A percentile compares a stretch with the other conserved stretches of the same genome.
Evolutionary conservation across 2,113 vertebrate species (phyloP).

Genomic region (Acinonyx jubatus): DNA sequence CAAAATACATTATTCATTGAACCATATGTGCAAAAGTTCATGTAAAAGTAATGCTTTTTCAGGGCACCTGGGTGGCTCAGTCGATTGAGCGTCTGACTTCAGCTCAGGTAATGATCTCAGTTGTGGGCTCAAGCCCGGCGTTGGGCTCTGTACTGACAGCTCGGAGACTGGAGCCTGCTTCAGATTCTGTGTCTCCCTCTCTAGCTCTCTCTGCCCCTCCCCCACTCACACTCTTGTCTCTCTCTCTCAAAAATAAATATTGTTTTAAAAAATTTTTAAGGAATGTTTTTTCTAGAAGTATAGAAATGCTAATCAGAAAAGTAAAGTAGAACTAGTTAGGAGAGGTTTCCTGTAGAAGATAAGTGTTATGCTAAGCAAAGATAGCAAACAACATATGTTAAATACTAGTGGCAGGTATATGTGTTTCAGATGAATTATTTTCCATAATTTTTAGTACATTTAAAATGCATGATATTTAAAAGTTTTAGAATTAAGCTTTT

Average conservation of each 20-base stretch:
- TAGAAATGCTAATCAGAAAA: slow-evolving; percentile 25
- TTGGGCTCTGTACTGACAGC: background rate
- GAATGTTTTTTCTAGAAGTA: background rate
- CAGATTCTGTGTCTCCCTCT: background rate
- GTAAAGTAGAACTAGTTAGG: background rate
- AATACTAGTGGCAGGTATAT: background rate
- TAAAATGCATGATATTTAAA: background rate
- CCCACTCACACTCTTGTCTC: background rate
- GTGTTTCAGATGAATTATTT: background rate
- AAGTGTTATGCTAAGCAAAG: background rate
- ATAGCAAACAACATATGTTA: background rate
- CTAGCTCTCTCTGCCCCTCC: background rate
- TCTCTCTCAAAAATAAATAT: too few species aligned
- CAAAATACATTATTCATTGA: background rate
- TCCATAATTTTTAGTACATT: background rate
- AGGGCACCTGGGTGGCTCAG: background rate
- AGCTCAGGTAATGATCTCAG: background rate
- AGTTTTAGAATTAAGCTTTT: background rate
- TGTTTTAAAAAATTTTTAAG: too few species aligned
- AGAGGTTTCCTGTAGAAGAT: background rate
- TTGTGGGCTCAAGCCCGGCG: background rate
- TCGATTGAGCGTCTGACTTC: background rate
- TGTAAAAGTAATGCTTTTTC: background rate
- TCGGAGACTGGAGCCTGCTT: background rate
- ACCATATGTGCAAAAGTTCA: background rate